Percentiles rank a stretch among this genome's conserved stretches.
phyloP scores from a whole-genome alignment of 2,797 vertebrate genomes.

The Erethizon dorsatum region DNA sequence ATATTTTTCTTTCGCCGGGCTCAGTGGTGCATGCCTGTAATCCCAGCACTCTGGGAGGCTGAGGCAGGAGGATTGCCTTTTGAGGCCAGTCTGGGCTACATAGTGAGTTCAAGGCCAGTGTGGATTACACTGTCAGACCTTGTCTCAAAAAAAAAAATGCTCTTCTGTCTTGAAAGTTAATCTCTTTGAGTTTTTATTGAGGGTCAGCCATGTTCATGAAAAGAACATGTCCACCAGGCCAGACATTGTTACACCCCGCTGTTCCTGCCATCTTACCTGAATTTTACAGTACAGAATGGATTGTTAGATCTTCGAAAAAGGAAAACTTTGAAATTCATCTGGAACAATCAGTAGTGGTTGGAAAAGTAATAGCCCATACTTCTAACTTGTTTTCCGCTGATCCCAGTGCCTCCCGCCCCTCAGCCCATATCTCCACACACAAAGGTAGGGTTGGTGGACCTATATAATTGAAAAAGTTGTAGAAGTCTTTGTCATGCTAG shows the following conservation, averaged over 20 bases:
- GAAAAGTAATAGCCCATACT: neutral
- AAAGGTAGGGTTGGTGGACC: neutral
- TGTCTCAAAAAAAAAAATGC: neutral
- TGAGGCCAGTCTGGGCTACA: neutral
- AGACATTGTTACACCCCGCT: neutral
- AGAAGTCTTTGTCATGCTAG: neutral
- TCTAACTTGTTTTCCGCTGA: neutral
- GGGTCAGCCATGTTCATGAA: neutral
- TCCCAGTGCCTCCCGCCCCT: fast-evolving
- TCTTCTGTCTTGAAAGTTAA: neutral
- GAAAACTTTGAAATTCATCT: neutral
- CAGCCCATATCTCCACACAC: neutral
- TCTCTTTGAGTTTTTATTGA: neutral
- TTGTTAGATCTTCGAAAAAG: neutral
- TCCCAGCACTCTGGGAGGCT: neutral
- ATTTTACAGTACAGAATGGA: neutral
- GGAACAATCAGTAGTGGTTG: neutral
- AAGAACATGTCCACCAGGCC: neutral
- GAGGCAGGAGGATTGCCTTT: neutral
- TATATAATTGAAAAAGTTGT: neutral
- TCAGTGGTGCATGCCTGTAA: neutral
- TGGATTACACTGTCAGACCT: neutral
- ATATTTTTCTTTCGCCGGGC: neutral
- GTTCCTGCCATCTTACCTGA: neutral
- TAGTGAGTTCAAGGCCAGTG: neutral